phyloP scores from a whole-genome alignment of 2,797 vertebrate genomes.

The Sebastes vulpes region DNA sequence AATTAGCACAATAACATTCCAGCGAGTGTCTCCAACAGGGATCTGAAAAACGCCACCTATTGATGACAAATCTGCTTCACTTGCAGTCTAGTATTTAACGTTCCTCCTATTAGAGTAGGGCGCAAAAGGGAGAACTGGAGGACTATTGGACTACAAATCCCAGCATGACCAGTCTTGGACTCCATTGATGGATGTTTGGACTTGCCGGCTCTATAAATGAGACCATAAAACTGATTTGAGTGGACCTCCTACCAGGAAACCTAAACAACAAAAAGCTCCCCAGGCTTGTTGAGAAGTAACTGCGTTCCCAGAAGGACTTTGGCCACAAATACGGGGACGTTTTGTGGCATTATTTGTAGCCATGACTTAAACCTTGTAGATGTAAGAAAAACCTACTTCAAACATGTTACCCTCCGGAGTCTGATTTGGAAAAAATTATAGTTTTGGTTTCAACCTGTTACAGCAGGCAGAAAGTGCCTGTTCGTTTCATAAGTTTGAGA shows the following conservation, averaged over 20 bases:
- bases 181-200: conserved; percentile 6
- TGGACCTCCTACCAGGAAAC: conserved; percentile 2
- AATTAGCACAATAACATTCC: conserved; percentile 39
- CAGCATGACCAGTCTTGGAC: neutral
- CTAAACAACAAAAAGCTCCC: neutral
- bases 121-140: neutral
- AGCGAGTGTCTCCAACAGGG: conserved; percentile 2
- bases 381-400: neutral
- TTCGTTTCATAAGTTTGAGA: neutral
- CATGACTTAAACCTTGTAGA: conserved; percentile 22
- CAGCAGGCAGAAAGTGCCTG: conserved; percentile 27
- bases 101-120: neutral
- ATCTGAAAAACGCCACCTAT: neutral
- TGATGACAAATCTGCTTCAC: neutral
- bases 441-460: conserved; percentile 15
- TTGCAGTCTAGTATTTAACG: neutral
- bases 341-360: conserved; percentile 8
- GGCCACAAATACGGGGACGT: neutral
- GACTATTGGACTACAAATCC: neutral
- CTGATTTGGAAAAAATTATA: neutral
- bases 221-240: conserved; percentile 9
- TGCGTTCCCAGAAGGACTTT: neutral
- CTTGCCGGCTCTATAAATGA: conserved; percentile 1
- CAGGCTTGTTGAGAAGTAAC: neutral
- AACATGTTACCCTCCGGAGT: neutral